phyloP scores from a whole-genome alignment of 2,888 invertebrate species.

The Helicoverpa assulta region DNA sequence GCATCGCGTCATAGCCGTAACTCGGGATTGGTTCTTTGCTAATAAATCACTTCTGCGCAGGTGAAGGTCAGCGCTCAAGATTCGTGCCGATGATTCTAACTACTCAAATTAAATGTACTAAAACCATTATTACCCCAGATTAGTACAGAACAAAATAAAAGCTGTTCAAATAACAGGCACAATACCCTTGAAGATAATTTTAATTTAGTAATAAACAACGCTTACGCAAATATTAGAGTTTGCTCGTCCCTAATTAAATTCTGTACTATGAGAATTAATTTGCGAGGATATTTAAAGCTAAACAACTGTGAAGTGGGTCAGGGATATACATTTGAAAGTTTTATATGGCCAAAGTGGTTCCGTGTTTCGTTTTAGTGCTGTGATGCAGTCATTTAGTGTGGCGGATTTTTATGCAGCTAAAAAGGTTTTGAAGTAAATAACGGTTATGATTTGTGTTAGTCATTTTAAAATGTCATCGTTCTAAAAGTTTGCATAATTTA shows the following conservation, averaged over 20 bases:
- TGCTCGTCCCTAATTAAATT: constrained; percentile 44
- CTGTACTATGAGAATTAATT: constrained; percentile 39
- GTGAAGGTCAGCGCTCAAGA: no score
- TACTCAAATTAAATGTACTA: neutral
- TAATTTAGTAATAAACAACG: constrained; percentile 46
- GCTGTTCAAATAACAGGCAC: constrained; percentile 31
- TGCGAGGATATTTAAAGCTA: constrained; percentile 17
- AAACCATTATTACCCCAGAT: constrained; percentile 4
- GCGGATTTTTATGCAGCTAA: neutral
- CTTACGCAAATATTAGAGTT: constrained; percentile 50
- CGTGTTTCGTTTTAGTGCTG: neutral
- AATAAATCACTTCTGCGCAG: no score
- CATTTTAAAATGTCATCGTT: no score
- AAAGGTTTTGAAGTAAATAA: neutral
- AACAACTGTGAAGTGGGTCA: constrained; percentile 6
- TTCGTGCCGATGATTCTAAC: no score
- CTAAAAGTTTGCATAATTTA: no score
- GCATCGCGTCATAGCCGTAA: no score
- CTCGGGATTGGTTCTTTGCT: no score
- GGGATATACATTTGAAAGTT: neutral
- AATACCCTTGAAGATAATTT: constrained; percentile 44
- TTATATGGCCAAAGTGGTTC: neutral
- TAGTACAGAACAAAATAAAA: constrained; percentile 20
- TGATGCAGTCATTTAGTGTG: neutral
- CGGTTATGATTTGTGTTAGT: no score